Evolutionary conservation across 2,888 invertebrate genomes (phyloP).

Genomic region (Bombylius discolor): DNA sequence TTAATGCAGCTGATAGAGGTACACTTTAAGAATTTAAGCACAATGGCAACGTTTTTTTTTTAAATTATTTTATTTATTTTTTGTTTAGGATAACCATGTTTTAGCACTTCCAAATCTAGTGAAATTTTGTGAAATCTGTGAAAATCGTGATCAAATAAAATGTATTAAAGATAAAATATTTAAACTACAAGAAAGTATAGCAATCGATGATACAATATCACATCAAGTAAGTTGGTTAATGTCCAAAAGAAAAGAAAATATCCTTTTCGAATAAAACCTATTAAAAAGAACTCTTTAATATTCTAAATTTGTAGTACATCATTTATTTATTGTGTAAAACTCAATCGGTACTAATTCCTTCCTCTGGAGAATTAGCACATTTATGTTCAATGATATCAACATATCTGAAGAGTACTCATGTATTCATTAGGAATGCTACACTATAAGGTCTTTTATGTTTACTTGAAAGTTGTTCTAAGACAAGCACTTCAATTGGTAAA

Average conservation of each 20-base stretch:
- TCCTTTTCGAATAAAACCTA: too few species aligned
- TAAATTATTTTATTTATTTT: not conserved
- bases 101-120: conserved; percentile 53
- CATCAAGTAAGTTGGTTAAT: conserved; percentile 39
- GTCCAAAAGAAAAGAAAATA: too few species aligned
- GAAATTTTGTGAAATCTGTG: conserved; percentile 62
- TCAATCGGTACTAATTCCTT: conserved; percentile 34
- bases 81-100: conserved; percentile 34
- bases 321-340: conserved; percentile 37
- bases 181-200: conserved; percentile 51
- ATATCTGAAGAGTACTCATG: conserved; percentile 36
- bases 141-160: conserved; percentile 60
- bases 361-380: conserved; percentile 30
- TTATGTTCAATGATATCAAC: conserved; percentile 32
- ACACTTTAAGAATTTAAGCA: conserved; percentile 9
- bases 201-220: conserved; percentile 62
- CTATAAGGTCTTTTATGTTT: conserved; percentile 33
- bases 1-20: conserved; percentile 57
- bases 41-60: too few species aligned
- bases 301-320: conserved; percentile 25
- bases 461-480: conserved; percentile 34
- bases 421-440: conserved; percentile 35
- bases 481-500: conserved; percentile 35
- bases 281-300: too few species aligned
- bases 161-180: conserved; percentile 65